A percentile compares a stretch with the other conserved stretches of the same genome.
phyloP scores from a whole-genome alignment of 2,113 vertebrate genomes.

The Nothocercus nigrocapillus region DNA sequence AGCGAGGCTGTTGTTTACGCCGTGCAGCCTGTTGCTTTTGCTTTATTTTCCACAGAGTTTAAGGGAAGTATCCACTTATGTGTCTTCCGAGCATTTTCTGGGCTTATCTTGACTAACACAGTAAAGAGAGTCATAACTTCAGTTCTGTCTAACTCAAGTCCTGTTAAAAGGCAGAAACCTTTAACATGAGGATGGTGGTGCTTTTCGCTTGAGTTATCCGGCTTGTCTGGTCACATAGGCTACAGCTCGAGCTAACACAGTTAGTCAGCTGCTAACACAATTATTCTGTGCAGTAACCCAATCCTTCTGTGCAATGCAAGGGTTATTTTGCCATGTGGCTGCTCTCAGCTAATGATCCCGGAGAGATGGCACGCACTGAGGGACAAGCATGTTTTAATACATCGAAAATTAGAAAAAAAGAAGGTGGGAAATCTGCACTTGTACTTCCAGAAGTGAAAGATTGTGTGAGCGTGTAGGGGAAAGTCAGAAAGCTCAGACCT shows the following conservation, averaged over 20 bases:
- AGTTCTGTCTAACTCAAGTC: background rate
- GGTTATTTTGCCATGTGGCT: background rate
- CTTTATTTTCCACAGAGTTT: background rate
- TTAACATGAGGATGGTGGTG: background rate
- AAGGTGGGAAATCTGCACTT: background rate
- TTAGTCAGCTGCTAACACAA: background rate
- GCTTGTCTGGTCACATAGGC: background rate
- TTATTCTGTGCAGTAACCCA: background rate
- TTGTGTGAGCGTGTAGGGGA: background rate
- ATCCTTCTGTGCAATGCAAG: background rate
- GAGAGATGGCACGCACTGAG: background rate
- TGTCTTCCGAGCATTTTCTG: background rate
- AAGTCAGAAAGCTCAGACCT: background rate
- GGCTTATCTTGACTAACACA: background rate
- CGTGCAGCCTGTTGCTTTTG: background rate
- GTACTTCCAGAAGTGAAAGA: background rate
- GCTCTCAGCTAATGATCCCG: background rate
- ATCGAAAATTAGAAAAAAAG: rapidly evolving
- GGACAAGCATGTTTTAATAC: rapidly evolving
- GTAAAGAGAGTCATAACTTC: background rate
- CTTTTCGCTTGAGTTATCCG: background rate
- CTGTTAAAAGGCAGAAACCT: background rate
- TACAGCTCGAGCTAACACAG: background rate
- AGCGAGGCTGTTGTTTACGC: background rate
- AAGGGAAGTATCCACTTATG: rapidly evolving